Conservation (phyloP, 2,113 vertebrate species). For the Platysteira castanea region DNA sequence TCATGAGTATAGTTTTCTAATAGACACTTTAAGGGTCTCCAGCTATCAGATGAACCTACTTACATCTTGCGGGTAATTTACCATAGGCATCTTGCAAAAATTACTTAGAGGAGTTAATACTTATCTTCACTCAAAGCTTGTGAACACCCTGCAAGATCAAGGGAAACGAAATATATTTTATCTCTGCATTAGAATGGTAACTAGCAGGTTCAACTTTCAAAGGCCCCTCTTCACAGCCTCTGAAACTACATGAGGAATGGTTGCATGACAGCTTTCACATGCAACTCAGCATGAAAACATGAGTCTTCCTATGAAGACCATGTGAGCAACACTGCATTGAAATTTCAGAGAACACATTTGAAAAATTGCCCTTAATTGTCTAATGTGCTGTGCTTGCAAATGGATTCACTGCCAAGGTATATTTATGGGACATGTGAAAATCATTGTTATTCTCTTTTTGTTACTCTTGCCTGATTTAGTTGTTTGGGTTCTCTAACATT, state of each 20-base stretch:
- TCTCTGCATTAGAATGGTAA: neutral
- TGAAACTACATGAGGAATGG: neutral
- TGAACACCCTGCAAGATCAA: conserved; percentile 20
- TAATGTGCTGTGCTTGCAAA: neutral
- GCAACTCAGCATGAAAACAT: neutral
- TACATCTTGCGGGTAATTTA: conserved; percentile 54
- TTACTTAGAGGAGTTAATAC: conserved; percentile 27
- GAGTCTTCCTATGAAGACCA: conserved; percentile 8
- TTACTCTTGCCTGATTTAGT: conserved; percentile 17
- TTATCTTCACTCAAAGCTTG: conserved; percentile 38
- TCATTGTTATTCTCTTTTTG: conserved; percentile 9
- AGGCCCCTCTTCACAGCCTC: neutral
- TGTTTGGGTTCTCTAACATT: neutral
- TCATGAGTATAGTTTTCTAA: conserved; percentile 71
- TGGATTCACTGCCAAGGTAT: conserved; percentile 21
- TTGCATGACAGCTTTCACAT: neutral
- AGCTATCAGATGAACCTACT: conserved; percentile 63
- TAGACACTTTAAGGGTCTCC: conserved; percentile 50
- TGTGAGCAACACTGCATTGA: neutral
- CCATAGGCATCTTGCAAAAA: conserved; percentile 55
- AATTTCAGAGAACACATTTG: neutral
- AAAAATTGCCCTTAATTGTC: conserved; percentile 21
- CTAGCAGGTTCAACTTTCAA: conserved; percentile 1
- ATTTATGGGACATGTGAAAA: conserved; percentile 27
- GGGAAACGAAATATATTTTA: neutral